Base-by-base conservation (phyloP, 2,797 vertebrate species). In the Cossypha niveicapilla region DNA sequence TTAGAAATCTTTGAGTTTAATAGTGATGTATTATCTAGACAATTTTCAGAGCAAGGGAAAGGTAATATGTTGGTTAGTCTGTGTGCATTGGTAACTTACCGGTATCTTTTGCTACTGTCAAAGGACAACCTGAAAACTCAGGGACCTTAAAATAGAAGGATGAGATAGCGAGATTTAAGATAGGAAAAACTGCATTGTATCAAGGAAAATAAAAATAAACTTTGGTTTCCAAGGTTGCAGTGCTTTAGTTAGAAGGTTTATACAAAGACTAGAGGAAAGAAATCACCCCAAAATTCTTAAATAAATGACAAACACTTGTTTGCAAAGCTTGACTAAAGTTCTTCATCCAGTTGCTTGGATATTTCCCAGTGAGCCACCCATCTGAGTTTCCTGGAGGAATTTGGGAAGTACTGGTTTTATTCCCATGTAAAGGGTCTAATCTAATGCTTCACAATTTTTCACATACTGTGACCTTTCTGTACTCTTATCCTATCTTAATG, bases 401-500 rank as follows among this genome's bases (percentile, higher is more conserved):
- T 16, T 77, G 32, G 28, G 48, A 91, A 81, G 14, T 47, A 51
- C 4, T 42, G 13, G 6, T 17, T 92, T 80, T 84, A 58, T 67
- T 91, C 19, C 30, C 15, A 18, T n/a, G n/a, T 56, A 76, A 78
- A 25, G 24, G 11, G 7, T 60, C n/a, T 79, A 67, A 82, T 60
- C 4, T 35, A 63, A 50, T 27, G 13, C 24, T 51, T 73, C 45
- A 62, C 9, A 17, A 13, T 78, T 90, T 92, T 93, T 92, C 58
- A 62, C 15, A 15, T 25, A 22, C 34, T 24, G 5, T 56, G 60
- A 73, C 22, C 44, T 71, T 63, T 90, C 24, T 53, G 30, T 86
- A 65, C 68, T 77, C n/a, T 80, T 66, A 51, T 73, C 51, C 81
- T 86, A 71, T 30, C 42, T 21, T 86, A 88, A 88, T 70, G 58